Base-by-base conservation (phyloP, 2,113 vertebrate species). In the Nicator chloris region DNA sequence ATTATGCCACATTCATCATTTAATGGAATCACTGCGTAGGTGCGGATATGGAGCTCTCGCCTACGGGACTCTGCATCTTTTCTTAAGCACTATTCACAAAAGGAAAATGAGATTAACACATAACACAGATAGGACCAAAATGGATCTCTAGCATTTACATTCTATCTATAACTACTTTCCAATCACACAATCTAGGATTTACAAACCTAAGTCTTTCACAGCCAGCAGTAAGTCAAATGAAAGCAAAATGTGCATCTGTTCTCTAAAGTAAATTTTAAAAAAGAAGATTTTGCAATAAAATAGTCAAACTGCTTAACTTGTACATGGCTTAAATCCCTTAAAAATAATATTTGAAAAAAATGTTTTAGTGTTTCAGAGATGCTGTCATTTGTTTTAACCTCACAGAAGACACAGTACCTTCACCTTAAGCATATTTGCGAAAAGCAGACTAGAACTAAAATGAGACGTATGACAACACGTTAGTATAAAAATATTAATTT, bases 1-100 rank as follows among this genome's bases (percentile, higher is more conserved):
- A 99, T 99, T 92, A 99, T 99, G 63, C 99, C 99, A 70, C 99
- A 99, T 82, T 99, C 99, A 90, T 99, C 99, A 54, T 99, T 99
- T 92, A 99, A 97, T 21, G 99, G 99, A 92, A 99, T 99, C 95
- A 99, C 99, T 27, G 99, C 99, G 1, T 99, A 99, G 35, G 99
- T 99, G 71, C 99, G 97, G 88, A 99, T 99, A 54, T 98, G 99
- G 39, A 99, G 98, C 85, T 99, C 99, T 97, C 99, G 97, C 88
- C 99, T 97, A 60, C 99, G 98, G 37, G 99, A 99, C 95, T 99
- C 99, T 1, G 99, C 99, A 82, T 99, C 99, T 97, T 99, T 99
- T 91, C 99, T 98, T 73, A 99, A 98, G 91, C 99, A 99, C 99
- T 99, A 63, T 76, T 84, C 59, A 92, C 73, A 90, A 42, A 76